Base-by-base conservation (phyloP, 2,888 invertebrate genomes). In the Catocala nupta region DNA sequence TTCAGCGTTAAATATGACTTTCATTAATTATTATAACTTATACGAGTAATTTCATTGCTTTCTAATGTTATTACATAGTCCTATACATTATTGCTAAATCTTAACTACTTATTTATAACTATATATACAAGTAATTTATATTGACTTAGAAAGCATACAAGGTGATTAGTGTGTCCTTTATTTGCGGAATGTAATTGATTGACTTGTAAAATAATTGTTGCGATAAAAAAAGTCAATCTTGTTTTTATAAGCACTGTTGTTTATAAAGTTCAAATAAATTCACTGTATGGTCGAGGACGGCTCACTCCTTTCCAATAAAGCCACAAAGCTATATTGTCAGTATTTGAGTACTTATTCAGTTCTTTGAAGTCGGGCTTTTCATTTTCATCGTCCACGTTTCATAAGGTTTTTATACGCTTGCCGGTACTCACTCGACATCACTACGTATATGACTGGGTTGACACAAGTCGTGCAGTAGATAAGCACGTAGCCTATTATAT, bases 361-460 rank as follows among this genome's bases (percentile, higher is more conserved):
- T 59, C 16, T n/a, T 43, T 45, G 47, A 42, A 36, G 42, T 50
- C 25, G 25, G 25, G 25, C 5, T 55, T 39, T 39, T 39, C 36
- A 45, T 34, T 81, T 80, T 70, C 86, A 84, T 47, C 82, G 78
- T 53, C 87, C 80, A 81, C 96, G 96, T 78, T 95, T 95, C 54
- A 97, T 94, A 45, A 97, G 95, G 44, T 96, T 96, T 82, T 96
- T 96, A 86, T 98, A 98, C 3, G 98, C 98, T 87, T 97, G 96
- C 73, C 98, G 94, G 85, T 98, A 98, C 81, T 98, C 98, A 83
- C 96, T 97, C 81, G 98, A 98, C 98, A 98, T 98, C 56, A 98
- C 97, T 56, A 98, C 98, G 85, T 98, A 98, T 80, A 98, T 98
- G 34, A 98, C 96, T 0, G 98, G 98, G 88, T 98, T 98, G 65